phyloP scores from a whole-genome alignment of 2,888 invertebrate species.

The Leptinotarsa juncta region DNA sequence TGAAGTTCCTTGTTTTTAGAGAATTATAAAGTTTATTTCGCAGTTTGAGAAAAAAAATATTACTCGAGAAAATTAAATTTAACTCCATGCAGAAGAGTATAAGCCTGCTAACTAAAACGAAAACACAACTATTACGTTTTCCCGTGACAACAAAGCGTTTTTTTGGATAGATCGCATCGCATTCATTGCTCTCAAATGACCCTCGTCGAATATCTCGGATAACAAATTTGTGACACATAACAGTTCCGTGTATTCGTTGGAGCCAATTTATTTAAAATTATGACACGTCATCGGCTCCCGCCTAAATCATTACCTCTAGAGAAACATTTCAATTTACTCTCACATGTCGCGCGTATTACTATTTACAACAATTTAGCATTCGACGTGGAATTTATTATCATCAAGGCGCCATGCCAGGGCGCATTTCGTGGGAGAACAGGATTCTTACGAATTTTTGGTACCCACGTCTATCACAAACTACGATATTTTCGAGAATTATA shows the following conservation, averaged over 20 bases:
- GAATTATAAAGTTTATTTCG: too few species aligned
- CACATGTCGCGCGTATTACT: conserved; percentile 8
- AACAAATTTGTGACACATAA: conserved; percentile 41
- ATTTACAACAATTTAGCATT: conserved; percentile 12
- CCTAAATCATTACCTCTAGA: not conserved
- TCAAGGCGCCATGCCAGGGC: conserved; percentile 19
- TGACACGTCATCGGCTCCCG: conserved; percentile 33
- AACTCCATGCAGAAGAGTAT: too few species aligned
- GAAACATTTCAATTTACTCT: conserved; percentile 13
- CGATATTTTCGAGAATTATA: conserved; percentile 3
- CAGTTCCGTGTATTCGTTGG: conserved; percentile 40
- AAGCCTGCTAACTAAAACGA: too few species aligned
- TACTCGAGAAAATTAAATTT: too few species aligned
- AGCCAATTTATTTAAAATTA: conserved; percentile 33
- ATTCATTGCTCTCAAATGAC: conserved; percentile 14
- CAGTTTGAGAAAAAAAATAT: too few species aligned
- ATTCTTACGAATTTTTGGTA: conserved; percentile 13
- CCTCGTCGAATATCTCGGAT: conserved; percentile 12
- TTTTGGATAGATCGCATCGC: not conserved
- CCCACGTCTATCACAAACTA: not conserved
- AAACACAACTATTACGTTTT: not conserved
- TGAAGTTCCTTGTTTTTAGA: too few species aligned
- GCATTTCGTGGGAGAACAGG: conserved; percentile 15
- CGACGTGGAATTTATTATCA: conserved; percentile 21
- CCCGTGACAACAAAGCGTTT: not conserved